These are phyloP conservation scores for Archilochus colubris DNA, from an alignment of 2,113 vertebrate species.

Conservation along the genomic window DNA sequence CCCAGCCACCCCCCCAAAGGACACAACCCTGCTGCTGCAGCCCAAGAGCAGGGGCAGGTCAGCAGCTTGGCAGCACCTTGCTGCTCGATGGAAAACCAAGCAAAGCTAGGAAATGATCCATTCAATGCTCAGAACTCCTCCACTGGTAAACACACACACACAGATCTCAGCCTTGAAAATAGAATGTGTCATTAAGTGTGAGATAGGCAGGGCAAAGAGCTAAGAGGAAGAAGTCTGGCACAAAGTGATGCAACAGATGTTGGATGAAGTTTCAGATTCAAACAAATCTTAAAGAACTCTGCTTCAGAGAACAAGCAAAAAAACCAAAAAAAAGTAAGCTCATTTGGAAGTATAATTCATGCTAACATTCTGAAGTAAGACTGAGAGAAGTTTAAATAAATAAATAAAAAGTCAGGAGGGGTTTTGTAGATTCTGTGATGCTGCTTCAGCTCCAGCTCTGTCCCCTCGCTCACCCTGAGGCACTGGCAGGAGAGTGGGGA, in stretches of 20 bases:
- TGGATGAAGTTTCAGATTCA: not conserved
- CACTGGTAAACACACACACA: fast-evolving
- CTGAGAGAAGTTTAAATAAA: not conserved
- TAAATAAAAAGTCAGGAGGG: not conserved
- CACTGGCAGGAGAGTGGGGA: fast-evolving
- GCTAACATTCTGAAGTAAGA: not conserved
- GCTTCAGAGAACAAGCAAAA: not conserved
- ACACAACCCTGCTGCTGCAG: fast-evolving
- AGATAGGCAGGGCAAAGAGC: fast-evolving
- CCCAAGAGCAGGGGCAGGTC: fast-evolving
- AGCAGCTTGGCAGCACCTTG: not conserved
- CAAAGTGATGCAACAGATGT: not conserved
- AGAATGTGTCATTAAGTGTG: fast-evolving
- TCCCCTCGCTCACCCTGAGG: not conserved
- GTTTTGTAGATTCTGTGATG: not conserved
- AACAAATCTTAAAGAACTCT: not conserved
- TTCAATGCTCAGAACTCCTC: not conserved
- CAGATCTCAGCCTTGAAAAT: not conserved
- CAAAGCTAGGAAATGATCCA: not conserved
- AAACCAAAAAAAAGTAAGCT: not conserved
- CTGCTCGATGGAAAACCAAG: not conserved
- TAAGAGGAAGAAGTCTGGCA: not conserved
- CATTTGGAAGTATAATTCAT: not conserved
- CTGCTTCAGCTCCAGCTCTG: not conserved
- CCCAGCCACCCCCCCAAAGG: not conserved